A percentile compares a stretch with the other conserved stretches of the same genome.
These are phyloP conservation scores for Cryptocheilus praepositus DNA, from an alignment of 2,888 invertebrate genomes.

Conservation along the genomic window DNA sequence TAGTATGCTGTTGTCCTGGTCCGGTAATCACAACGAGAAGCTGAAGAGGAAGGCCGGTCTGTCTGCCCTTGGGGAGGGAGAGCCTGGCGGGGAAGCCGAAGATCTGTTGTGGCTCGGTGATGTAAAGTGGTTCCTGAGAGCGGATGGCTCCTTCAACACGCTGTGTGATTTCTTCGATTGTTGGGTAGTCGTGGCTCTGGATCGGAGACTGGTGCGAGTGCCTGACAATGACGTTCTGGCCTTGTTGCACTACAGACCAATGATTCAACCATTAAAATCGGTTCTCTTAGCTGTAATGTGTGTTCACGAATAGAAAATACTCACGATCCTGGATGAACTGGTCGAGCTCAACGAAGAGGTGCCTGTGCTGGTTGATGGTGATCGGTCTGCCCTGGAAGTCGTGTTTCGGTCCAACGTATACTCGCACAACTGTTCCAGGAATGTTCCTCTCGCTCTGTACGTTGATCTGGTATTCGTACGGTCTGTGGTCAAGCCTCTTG, in stretches of 20 bases:
- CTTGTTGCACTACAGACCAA: constrained; percentile 76
- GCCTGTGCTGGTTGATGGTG: constrained; percentile 78
- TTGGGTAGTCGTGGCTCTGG: constrained; percentile 75
- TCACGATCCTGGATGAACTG: constrained; percentile 77
- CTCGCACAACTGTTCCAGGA: constrained; percentile 80
- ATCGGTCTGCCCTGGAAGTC: constrained; percentile 78
- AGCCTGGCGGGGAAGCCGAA: constrained; percentile 80
- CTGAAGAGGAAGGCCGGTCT: constrained; percentile 80
- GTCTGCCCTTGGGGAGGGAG: constrained; percentile 80
- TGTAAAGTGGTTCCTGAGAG: constrained; percentile 70
- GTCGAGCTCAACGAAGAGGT: constrained; percentile 81
- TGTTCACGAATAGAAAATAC: constrained; percentile 48
- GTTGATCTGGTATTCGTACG: constrained; percentile 80
- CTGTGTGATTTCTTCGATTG: constrained; percentile 80
- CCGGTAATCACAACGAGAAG: constrained; percentile 80
- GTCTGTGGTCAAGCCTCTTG: constrained; percentile 83
- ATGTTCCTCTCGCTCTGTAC: constrained; percentile 79
- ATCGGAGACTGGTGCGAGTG: constrained; percentile 79
- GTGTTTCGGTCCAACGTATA: constrained; percentile 83
- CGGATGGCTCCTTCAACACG: constrained; percentile 78
- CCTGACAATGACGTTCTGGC: constrained; percentile 82
- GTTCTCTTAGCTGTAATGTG: not conserved
- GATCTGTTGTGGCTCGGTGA: constrained; percentile 73
- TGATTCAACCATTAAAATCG: not conserved
- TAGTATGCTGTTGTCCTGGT: constrained; percentile 72